Evolutionary conservation across 2,797 vertebrate genomes (phyloP), one percentile per base, ranked within the genome.

Genomic region (Dryobates pubescens): DNA sequence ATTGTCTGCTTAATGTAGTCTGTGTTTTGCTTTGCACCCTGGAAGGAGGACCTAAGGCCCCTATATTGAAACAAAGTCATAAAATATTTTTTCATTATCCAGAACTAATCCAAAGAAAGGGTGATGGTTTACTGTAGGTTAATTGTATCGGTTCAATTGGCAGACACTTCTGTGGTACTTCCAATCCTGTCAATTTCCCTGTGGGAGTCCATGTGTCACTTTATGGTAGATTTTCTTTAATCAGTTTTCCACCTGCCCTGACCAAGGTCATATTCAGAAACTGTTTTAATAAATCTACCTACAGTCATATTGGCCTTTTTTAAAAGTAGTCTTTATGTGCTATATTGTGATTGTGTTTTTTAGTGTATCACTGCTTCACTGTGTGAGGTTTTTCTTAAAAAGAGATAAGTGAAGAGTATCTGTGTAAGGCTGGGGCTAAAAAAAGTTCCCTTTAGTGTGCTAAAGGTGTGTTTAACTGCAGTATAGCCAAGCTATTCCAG

Each of bases 141-240:
- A 90, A 82, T 76, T 82, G 17, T 49, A 82, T 91, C 67, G 68
- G 20, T 73, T 68, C 61, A 68, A 22, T 6, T 9, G 4, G 41
- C 1, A 2, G 53, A 67, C 41, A 16, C 1, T 58, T 90, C 24
- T 72, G 30, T 30, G 49, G 26, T 29, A 29, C 71, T 84, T 82
- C 57, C 77, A 83, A 1, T 76, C 68, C 53, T 53, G 56, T 63
- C 69, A 9, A 38, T 92, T 81, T 88, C 74, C 70, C 47, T 13
- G 4, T 64, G 83, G 90, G 64, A 84, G 24, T 77, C 68, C 82
- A 0, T 0, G 1, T 85, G 56, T 82, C 51, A 69, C 58, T 72
- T 65, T 69, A 65, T 71, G 76, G 69, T 59, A 68, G 65, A 51
- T 89, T 75, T 74, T 71, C 30, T 58, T 74, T 80, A 38, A 82